Percentiles rank a stretch among this genome's conserved stretches.
Conservation (phyloP, 1,140 invertebrate species). For the Batillaria attramentaria region DNA sequence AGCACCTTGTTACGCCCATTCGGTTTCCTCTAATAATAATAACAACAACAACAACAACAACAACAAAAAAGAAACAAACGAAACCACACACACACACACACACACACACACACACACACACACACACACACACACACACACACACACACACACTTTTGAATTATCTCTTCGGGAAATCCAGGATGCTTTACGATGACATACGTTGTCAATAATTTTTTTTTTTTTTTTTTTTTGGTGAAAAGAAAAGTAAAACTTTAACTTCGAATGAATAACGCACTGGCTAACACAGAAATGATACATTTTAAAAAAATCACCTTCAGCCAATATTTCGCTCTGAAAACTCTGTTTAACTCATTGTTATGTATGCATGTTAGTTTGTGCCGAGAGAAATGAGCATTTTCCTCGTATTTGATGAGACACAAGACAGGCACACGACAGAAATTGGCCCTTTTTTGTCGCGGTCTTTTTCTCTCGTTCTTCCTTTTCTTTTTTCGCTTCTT, state of each 20-base stretch:
- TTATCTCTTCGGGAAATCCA: background rate
- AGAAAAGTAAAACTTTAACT: background rate
- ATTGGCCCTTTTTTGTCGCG: no score
- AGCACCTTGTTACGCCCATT: background rate
- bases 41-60: background rate
- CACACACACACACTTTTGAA: background rate
- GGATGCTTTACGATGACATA: background rate
- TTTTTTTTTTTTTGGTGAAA: no score
- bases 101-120: constrained; percentile 24
- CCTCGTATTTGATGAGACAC: no score
- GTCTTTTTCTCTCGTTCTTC: no score
- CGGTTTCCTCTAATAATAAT: background rate
- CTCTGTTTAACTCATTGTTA: no score
- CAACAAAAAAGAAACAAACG: background rate
- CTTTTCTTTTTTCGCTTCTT: no score
- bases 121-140: background rate
- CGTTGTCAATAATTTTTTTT: no score
- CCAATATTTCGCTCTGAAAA: no score
- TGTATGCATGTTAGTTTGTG: no score
- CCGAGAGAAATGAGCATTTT: no score
- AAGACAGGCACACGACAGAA: no score
- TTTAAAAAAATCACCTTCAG: background rate
- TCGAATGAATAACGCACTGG: background rate
- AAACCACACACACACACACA: constrained; percentile 10
- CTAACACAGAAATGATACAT: background rate